phyloP scores from a whole-genome alignment of 2,797 vertebrate genomes.

The Varecia variegata region DNA sequence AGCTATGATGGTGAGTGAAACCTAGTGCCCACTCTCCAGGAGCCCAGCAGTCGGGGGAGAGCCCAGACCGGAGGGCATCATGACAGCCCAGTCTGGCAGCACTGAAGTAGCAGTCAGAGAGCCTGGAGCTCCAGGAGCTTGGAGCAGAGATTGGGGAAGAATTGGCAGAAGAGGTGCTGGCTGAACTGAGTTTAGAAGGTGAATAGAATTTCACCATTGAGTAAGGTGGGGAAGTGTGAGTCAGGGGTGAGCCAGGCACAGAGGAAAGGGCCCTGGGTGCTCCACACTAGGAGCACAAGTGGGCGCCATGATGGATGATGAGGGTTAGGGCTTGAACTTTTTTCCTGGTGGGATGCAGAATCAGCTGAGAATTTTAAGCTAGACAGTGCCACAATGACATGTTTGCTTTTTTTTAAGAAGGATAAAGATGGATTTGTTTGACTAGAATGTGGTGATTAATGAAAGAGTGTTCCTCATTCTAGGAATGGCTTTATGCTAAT shows the following conservation, averaged over 20 bases:
- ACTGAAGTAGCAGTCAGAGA: background rate
- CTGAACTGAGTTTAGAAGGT: background rate
- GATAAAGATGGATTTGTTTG: background rate
- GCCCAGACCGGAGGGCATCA: background rate
- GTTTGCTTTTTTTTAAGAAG: background rate
- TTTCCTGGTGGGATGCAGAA: background rate
- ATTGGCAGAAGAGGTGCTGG: background rate
- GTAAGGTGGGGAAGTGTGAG: background rate
- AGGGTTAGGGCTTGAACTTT: background rate
- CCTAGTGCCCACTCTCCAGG: background rate
- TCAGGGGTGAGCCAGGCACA: background rate
- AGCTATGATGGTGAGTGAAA: background rate
- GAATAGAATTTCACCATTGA: background rate
- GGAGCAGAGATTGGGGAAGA: background rate
- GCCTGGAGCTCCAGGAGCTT: background rate
- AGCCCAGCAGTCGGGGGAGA: background rate
- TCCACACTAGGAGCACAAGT: background rate
- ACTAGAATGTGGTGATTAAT: background rate
- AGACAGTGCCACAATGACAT: background rate
- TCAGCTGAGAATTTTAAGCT: background rate
- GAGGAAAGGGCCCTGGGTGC: background rate
- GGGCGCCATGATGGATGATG: rapidly evolving
- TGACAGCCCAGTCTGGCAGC: background rate
- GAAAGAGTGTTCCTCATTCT: background rate
- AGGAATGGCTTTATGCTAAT: background rate